Percentiles rank a stretch among this genome's conserved stretches.
Conservation (phyloP, 1,140 invertebrate species). For the Orchesella cincta region DNA sequence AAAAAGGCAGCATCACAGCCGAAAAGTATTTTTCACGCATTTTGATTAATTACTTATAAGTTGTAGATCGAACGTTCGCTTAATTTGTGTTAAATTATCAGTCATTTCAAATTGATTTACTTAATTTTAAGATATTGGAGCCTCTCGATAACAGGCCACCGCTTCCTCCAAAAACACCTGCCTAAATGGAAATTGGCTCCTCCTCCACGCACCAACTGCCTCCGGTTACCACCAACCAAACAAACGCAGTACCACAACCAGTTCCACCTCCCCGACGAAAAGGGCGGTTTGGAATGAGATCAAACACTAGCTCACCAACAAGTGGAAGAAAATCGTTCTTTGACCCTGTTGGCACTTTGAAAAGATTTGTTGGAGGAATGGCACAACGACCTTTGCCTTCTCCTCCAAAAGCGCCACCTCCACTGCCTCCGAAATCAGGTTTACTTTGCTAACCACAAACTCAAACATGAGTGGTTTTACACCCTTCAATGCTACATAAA, state of each 20-base stretch:
- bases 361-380: constrained; percentile 56
- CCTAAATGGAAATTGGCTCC: neutral
- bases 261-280: constrained; percentile 81
- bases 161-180: constrained; percentile 69
- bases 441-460: neutral
- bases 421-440: constrained; percentile 42
- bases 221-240: neutral
- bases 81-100: too few relatives aligned
- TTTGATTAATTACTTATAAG: too few relatives aligned
- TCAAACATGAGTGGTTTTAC: neutral
- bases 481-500: too few relatives aligned
- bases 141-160: constrained; percentile 64
- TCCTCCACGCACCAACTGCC: neutral
- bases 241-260: constrained; percentile 56
- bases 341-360: constrained; percentile 59
- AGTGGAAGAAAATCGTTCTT: constrained; percentile 53
- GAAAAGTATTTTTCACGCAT: too few relatives aligned
- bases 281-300: constrained; percentile 57
- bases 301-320: constrained; percentile 47
- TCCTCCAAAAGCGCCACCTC: constrained; percentile 52
- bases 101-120: neutral
- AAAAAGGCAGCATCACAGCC: constrained; percentile 74
- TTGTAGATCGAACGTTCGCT: too few relatives aligned
- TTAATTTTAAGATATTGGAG: constrained; percentile 42
- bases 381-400: constrained; percentile 59